Evolutionary conservation across 2,797 vertebrate genomes (phyloP).

Genomic region (Okamejei kenojei): DNA sequence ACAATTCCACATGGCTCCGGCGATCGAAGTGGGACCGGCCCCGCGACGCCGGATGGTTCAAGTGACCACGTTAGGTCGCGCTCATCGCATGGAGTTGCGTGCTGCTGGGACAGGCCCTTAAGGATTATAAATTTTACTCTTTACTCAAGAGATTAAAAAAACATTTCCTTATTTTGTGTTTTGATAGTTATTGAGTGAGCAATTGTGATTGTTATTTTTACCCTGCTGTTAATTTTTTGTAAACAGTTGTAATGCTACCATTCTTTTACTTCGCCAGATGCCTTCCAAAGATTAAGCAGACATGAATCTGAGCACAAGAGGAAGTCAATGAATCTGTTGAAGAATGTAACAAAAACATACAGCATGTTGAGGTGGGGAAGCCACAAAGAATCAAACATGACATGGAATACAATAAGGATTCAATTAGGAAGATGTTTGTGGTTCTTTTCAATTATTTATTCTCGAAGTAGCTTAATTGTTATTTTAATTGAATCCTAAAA

Average conservation of each 20-base stretch:
- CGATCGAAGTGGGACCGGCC: too few species aligned
- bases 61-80: too few species aligned
- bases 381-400: not conserved
- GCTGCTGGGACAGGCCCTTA: too few species aligned
- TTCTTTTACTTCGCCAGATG: not conserved
- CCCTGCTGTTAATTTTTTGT: not conserved
- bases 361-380: not conserved
- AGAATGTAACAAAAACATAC: not conserved
- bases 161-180: not conserved
- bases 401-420: not conserved
- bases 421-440: not conserved
- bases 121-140: not conserved
- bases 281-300: not conserved
- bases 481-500: not conserved
- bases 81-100: too few species aligned
- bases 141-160: not conserved
- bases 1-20: too few species aligned
- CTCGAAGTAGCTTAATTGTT: not conserved
- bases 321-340: not conserved
- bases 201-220: not conserved
- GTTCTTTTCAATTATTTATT: not conserved
- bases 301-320: not conserved
- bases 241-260: not conserved
- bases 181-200: not conserved
- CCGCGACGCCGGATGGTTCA: too few species aligned